Evolutionary conservation across 1,140 invertebrate species (phyloP).

Genomic region (Zelostemma sp.): DNA sequence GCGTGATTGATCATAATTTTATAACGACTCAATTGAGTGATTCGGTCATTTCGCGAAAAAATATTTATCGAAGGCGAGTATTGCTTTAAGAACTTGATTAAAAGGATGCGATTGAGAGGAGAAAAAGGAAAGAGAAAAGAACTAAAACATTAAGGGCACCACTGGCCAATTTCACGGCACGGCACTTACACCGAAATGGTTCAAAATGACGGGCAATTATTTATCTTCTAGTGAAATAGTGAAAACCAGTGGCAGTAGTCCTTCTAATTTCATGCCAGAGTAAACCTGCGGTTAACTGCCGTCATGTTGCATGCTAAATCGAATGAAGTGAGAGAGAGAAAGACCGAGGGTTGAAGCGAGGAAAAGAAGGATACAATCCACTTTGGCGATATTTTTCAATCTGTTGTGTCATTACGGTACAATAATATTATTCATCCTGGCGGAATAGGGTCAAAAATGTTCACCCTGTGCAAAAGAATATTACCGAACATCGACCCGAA

Average conservation of each 20-base stretch:
- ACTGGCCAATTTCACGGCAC: constrained; percentile 49
- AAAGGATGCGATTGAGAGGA: too few species aligned
- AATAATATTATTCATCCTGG: constrained; percentile 15
- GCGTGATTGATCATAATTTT: too few species aligned
- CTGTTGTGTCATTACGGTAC: constrained; percentile 21
- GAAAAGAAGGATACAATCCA: constrained; percentile 27
- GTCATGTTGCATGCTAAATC: constrained; percentile 32
- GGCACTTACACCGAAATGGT: constrained; percentile 54
- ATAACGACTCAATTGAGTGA: too few species aligned
- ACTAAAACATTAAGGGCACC: constrained; percentile 40
- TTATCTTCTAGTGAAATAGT: constrained; percentile 55
- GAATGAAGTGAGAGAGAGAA: constrained; percentile 18
- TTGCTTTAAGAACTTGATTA: too few species aligned
- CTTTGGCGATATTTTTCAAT: constrained; percentile 35
- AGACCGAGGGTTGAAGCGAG: constrained; percentile 3
- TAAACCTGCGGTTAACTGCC: constrained; percentile 46
- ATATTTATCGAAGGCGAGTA: too few species aligned
- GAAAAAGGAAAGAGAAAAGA: constrained; percentile 16
- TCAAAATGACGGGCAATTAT: constrained; percentile 60
- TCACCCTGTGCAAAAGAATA: too few species aligned
- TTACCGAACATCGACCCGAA: too few species aligned
- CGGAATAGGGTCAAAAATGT: background rate
- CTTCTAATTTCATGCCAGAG: constrained; percentile 60
- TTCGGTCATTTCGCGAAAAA: too few species aligned
- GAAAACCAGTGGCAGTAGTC: constrained; percentile 57